phyloP scores from a whole-genome alignment of 2,113 vertebrate species.

The Festucalex cinctus region DNA sequence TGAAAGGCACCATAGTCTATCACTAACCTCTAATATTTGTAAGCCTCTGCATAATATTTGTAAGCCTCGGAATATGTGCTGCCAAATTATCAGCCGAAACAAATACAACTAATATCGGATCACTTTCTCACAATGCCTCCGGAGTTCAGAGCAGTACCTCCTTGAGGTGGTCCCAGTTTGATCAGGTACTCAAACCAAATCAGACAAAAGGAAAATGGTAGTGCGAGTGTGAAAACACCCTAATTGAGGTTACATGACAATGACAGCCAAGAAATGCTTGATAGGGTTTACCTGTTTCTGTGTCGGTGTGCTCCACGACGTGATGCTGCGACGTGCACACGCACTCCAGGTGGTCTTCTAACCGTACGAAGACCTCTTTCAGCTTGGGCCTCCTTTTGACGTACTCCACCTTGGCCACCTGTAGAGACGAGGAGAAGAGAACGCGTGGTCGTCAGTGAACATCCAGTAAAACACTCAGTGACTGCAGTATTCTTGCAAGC shows the following conservation, averaged over 20 bases:
- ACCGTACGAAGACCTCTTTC: constrained; percentile 94
- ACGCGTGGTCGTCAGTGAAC: background rate
- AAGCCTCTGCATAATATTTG: too few relatives aligned
- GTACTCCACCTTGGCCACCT: constrained; percentile 99
- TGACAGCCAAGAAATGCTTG: background rate
- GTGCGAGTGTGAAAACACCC: background rate
- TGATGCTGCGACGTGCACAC: constrained; percentile 83
- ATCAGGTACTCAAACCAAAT: background rate
- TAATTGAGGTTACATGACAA: background rate
- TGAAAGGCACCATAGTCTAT: too few relatives aligned
- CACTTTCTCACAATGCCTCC: too few relatives aligned
- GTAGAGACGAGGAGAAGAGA: constrained; percentile 26
- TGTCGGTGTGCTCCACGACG: constrained; percentile 83
- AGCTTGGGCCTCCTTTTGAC: constrained; percentile 91
- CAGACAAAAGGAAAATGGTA: background rate
- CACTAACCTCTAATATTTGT: too few relatives aligned
- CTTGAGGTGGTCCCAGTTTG: too few relatives aligned
- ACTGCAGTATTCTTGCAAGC: constrained; percentile 43
- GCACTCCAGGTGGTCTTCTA: constrained; percentile 98
- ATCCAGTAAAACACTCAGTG: background rate
- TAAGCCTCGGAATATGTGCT: too few relatives aligned
- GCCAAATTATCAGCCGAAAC: too few relatives aligned
- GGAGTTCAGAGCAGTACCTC: too few relatives aligned
- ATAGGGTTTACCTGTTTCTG: constrained; percentile 82
- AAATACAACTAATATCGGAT: too few relatives aligned